Evolutionary conservation across 2,888 invertebrate species (phyloP).

Genomic region (Caradrina clavipalpis): DNA sequence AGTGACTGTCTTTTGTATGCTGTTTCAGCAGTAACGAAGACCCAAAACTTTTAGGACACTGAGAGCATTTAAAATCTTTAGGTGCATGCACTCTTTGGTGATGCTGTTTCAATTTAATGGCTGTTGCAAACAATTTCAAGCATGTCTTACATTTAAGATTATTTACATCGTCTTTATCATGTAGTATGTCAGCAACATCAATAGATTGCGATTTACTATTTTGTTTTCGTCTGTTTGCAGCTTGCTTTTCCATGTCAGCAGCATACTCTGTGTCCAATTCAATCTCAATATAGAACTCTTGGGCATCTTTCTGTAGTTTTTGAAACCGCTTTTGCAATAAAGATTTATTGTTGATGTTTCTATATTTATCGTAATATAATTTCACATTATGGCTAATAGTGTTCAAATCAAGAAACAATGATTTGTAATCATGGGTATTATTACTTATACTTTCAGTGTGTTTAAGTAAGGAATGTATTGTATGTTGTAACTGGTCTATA

Average conservation of each 20-base stretch:
- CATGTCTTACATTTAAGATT: constrained; percentile 66
- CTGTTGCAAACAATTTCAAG: constrained; percentile 55
- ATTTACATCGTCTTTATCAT: constrained; percentile 36
- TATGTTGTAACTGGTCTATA: constrained; percentile 32
- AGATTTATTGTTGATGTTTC: constrained; percentile 14
- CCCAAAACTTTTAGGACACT: constrained; percentile 67
- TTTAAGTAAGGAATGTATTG: constrained; percentile 49
- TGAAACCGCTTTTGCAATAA: constrained; percentile 35
- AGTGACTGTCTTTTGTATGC: constrained; percentile 66
- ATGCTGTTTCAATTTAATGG: constrained; percentile 64
- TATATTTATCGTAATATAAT: constrained; percentile 51
- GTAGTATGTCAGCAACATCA: constrained; percentile 27
- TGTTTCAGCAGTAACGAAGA: constrained; percentile 56
- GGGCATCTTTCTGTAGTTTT: constrained; percentile 18
- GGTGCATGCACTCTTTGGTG: constrained; percentile 68
- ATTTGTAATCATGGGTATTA: constrained; percentile 22
- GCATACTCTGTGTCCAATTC: constrained; percentile 17
- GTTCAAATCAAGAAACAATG: constrained; percentile 49
- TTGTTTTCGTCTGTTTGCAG: not conserved
- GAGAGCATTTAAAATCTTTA: constrained; percentile 65
- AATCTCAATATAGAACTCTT: constrained; percentile 14
- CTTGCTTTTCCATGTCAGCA: not conserved
- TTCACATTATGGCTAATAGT: constrained; percentile 21
- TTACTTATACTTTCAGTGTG: not conserved
- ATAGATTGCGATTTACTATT: constrained; percentile 2